Evolutionary conservation across 2,888 invertebrate species (phyloP).

Genomic region (Drosophila lutescens): DNA sequence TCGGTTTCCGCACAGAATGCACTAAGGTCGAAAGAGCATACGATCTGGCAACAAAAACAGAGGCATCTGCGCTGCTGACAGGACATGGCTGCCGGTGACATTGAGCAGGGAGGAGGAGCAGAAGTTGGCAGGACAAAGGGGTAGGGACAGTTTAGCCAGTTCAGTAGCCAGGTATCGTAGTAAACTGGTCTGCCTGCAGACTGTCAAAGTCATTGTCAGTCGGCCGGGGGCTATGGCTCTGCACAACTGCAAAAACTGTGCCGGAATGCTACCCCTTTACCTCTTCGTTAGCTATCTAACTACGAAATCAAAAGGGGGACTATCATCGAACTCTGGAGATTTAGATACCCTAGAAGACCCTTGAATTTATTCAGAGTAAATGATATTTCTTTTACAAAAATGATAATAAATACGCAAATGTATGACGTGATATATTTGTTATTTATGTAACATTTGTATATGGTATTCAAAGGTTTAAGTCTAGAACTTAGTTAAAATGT

Average conservation of each 20-base stretch:
- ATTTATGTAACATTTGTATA: too few species aligned
- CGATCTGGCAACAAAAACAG: constrained; percentile 31
- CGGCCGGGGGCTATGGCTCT: constrained; percentile 33
- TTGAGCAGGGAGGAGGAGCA: constrained; percentile 59
- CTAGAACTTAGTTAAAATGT: too few species aligned
- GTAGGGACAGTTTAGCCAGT: constrained; percentile 28
- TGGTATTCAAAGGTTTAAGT: too few species aligned
- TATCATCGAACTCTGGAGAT: background rate
- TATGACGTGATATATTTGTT: too few species aligned
- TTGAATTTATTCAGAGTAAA: too few species aligned
- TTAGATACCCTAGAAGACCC: background rate
- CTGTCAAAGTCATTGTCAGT: constrained; percentile 27
- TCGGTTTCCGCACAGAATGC: constrained; percentile 12
- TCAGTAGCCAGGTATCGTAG: constrained; percentile 16
- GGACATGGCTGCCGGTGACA: constrained; percentile 60
- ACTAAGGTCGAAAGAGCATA: constrained; percentile 38
- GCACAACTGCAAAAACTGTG: constrained; percentile 5
- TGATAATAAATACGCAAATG: too few species aligned
- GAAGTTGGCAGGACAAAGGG: constrained; percentile 8
- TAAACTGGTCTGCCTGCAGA: constrained; percentile 16
- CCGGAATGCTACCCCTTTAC: background rate
- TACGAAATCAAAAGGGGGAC: background rate
- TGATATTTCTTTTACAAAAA: too few species aligned
- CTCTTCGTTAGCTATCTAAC: background rate
- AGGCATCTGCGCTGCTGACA: constrained; percentile 50